phyloP scores from a whole-genome alignment of 2,113 vertebrate species.

The Pseudolaguvia tuberculata region DNA sequence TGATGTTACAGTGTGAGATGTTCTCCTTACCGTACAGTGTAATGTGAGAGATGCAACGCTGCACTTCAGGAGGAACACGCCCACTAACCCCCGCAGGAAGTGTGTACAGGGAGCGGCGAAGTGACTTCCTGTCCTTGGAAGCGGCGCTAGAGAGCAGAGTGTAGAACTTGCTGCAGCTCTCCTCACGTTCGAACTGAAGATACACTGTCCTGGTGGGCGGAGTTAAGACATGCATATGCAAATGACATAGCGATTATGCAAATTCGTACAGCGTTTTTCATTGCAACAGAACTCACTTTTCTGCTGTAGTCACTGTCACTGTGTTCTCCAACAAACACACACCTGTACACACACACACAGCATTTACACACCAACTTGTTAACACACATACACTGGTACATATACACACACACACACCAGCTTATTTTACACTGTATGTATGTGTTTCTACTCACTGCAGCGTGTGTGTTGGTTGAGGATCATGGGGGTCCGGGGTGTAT shows the following conservation, averaged over 20 bases:
- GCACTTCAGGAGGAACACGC: slow-evolving; percentile 51
- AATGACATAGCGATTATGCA: neutral
- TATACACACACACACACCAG: neutral
- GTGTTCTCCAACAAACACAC: neutral
- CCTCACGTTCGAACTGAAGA: slow-evolving; percentile 59
- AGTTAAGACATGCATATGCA: neutral
- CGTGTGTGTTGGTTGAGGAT: slow-evolving; percentile 13
- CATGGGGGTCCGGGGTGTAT: slow-evolving; percentile 8
- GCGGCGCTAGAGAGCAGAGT: slow-evolving; percentile 51
- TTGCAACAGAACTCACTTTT: slow-evolving; percentile 38
- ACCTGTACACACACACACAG: slow-evolving; percentile 30
- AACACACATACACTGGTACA: neutral
- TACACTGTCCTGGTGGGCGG: slow-evolving; percentile 54
- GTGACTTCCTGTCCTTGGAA: neutral
- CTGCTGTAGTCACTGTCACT: slow-evolving; percentile 9
- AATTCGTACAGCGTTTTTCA: neutral
- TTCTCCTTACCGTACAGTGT: slow-evolving; percentile 49
- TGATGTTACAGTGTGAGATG: neutral
- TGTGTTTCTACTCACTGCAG: slow-evolving; percentile 19
- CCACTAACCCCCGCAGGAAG: slow-evolving; percentile 24
- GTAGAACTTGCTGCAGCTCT: slow-evolving; percentile 62
- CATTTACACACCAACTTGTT: neutral
- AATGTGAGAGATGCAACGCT: slow-evolving; percentile 26
- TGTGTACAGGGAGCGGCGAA: slow-evolving; percentile 32
- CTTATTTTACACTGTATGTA: neutral